A percentile compares a stretch with the other conserved stretches of the same genome.
Conservation (phyloP, 2,888 invertebrate species). For the Heteropelma amictum region DNA sequence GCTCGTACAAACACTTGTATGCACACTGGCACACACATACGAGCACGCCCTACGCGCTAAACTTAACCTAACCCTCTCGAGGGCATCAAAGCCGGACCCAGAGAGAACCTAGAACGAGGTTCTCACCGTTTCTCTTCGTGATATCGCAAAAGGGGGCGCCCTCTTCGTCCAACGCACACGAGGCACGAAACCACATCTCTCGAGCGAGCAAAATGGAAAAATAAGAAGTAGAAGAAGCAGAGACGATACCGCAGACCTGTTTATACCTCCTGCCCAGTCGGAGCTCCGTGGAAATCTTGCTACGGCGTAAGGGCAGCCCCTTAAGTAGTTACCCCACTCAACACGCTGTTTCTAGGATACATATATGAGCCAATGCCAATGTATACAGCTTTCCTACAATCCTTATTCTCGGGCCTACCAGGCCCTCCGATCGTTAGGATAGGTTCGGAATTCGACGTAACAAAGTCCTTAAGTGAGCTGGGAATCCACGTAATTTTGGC, state of each 20-base stretch:
- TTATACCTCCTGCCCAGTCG: slow-evolving; percentile 15
- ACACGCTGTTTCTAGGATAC: too few relatives aligned
- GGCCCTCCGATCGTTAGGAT: slow-evolving; percentile 59
- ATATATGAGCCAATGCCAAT: too few relatives aligned
- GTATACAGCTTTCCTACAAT: too few relatives aligned
- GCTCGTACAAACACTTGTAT: background rate
- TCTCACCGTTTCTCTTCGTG: slow-evolving; percentile 49
- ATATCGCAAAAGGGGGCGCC: slow-evolving; percentile 36
- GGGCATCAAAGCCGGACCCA: slow-evolving; percentile 45
- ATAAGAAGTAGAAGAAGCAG: background rate
- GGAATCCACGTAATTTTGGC: slow-evolving; percentile 22
- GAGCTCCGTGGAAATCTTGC: slow-evolving; percentile 25
- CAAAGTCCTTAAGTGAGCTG: slow-evolving; percentile 44
- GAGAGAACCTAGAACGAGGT: slow-evolving; percentile 53
- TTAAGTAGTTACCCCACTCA: slow-evolving; percentile 46
- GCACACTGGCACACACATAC: slow-evolving; percentile 38
- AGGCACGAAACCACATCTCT: slow-evolving; percentile 39
- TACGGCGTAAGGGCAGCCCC: slow-evolving; percentile 44
- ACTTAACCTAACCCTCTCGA: slow-evolving; percentile 63
- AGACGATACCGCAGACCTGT: slow-evolving; percentile 40
- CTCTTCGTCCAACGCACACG: slow-evolving; percentile 30
- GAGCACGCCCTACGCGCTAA: slow-evolving; percentile 66
- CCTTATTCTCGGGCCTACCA: slow-evolving; percentile 41
- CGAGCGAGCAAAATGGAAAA: background rate
- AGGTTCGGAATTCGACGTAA: slow-evolving; percentile 59